Evolutionary conservation across 2,113 vertebrate species (phyloP).

Genomic region (Leptocoma aspasia): DNA sequence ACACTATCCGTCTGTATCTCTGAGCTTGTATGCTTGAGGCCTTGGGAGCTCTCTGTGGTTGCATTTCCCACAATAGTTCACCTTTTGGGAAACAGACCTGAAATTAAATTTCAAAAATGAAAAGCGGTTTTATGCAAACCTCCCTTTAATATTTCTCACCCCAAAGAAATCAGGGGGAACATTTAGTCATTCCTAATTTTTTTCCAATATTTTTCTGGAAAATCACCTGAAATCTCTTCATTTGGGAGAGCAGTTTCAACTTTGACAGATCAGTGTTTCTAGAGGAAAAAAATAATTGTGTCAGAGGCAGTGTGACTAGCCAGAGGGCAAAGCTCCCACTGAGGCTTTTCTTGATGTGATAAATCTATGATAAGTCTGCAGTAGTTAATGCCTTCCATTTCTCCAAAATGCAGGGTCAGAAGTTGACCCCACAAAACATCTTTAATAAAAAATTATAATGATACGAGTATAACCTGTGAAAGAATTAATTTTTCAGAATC

Average conservation of each 20-base stretch:
- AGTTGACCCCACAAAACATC: background rate
- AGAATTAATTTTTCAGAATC: constrained; percentile 29
- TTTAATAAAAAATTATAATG: constrained; percentile 25
- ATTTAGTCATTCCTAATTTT: background rate
- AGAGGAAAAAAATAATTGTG: background rate
- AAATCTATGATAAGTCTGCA: background rate
- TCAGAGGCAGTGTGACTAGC: background rate
- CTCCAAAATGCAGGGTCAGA: background rate
- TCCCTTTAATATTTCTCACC: background rate
- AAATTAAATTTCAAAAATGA: background rate
- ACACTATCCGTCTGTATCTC: too few species aligned
- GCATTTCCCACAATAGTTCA: too few species aligned
- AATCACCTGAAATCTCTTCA: background rate
- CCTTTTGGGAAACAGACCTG: background rate
- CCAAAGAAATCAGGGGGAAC: background rate
- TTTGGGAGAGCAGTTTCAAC: background rate
- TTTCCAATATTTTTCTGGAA: background rate
- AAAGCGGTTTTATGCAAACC: background rate
- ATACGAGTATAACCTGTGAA: background rate
- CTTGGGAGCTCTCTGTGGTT: too few species aligned
- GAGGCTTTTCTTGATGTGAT: background rate
- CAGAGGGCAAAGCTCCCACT: background rate
- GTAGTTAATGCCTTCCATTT: background rate
- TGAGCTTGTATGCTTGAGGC: too few species aligned
- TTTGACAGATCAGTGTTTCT: background rate